These are phyloP conservation scores for Lucifuga dentata DNA, from an alignment of 2,113 vertebrate genomes.

Conservation along the genomic window DNA sequence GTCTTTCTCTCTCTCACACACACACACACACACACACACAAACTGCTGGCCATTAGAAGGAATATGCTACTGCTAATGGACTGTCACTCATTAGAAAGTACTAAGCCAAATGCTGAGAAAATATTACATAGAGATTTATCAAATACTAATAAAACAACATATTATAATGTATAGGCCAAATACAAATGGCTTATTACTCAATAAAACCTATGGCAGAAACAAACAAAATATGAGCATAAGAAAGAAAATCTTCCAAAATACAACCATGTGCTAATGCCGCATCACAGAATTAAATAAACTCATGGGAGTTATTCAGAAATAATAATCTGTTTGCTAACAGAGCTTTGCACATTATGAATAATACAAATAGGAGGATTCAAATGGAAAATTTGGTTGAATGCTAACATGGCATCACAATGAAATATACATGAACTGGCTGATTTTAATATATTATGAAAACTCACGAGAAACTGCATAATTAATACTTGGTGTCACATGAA, in stretches of 20 bases:
- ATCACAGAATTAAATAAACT: slow-evolving; percentile 30
- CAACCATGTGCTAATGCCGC: neutral
- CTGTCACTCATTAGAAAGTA: slow-evolving; percentile 52
- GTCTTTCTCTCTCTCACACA: no score
- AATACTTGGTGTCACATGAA: neutral
- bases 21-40: no score
- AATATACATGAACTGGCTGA: slow-evolving; percentile 13
- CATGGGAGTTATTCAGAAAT: slow-evolving; percentile 38
- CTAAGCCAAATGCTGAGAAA: slow-evolving; percentile 42
- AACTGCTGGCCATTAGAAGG: slow-evolving; percentile 49
- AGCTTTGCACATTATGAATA: slow-evolving; percentile 11
- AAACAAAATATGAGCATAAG: no score
- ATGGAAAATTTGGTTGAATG: slow-evolving; percentile 9
- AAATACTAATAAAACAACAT: slow-evolving; percentile 19
- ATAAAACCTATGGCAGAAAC: no score
- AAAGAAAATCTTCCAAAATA: no score
- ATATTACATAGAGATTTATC: slow-evolving; percentile 13
- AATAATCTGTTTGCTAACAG: slow-evolving; percentile 21
- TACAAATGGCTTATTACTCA: slow-evolving; percentile 21
- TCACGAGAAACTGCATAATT: no score
- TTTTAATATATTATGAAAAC: neutral
- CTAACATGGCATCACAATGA: slow-evolving; percentile 19
- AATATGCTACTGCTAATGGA: slow-evolving; percentile 57
- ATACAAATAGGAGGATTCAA: slow-evolving; percentile 30
- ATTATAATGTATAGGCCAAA: slow-evolving; percentile 34